Conservation (phyloP, 2,888 invertebrate genomes). For the Hirtodrosophila histrioides region DNA sequence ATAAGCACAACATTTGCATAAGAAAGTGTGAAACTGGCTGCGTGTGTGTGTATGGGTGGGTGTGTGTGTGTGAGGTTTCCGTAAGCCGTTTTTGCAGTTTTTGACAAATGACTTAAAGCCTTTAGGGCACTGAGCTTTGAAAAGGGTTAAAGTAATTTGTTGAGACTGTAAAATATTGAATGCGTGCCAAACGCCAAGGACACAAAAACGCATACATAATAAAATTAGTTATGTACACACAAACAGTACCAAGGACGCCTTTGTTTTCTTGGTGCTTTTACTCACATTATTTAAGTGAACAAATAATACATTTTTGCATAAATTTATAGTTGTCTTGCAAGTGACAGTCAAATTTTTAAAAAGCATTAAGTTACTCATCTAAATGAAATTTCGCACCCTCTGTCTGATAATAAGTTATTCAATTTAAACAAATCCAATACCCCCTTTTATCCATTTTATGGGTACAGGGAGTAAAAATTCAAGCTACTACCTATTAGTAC, state of each 20-base stretch:
- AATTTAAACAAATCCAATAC: no score
- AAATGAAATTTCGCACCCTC: conserved; percentile 6
- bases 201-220: conserved; percentile 40
- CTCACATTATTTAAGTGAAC: conserved; percentile 29
- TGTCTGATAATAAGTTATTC: background rate
- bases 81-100: conserved; percentile 68
- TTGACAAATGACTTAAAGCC: conserved; percentile 80
- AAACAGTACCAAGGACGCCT: background rate
- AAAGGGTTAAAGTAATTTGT: conserved; percentile 78
- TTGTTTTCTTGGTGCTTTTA: background rate
- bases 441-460: no score
- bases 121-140: conserved; percentile 65
- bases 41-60: conserved; percentile 8
- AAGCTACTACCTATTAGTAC: no score
- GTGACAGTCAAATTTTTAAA: conserved; percentile 41
- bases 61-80: conserved; percentile 28
- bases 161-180: conserved; percentile 78
- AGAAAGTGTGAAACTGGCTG: conserved; percentile 69
- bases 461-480: no score
- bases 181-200: conserved; percentile 52
- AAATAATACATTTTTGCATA: conserved; percentile 42
- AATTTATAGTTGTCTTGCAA: conserved; percentile 48
- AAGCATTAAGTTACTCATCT: conserved; percentile 32
- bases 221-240: conserved; percentile 49
- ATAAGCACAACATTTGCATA: conserved; percentile 70